A percentile compares a stretch with the other conserved stretches of the same genome.
phyloP scores from a whole-genome alignment of 2,113 vertebrate species.

The Cichladusa arquata region DNA sequence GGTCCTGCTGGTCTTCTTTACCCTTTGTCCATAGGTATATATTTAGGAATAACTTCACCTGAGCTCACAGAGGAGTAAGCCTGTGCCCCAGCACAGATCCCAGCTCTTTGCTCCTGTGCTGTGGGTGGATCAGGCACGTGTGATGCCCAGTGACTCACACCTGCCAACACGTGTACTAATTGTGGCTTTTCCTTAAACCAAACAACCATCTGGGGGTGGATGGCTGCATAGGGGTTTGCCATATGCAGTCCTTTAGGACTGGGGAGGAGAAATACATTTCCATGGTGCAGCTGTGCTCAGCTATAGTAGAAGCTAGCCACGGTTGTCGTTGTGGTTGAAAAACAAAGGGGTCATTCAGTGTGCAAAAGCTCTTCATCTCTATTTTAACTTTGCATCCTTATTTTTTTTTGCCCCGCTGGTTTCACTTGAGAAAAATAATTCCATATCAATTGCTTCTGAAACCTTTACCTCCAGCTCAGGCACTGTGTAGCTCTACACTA shows the following conservation, averaged over 20 bases:
- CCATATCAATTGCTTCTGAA: neutral
- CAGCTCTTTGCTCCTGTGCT: neutral
- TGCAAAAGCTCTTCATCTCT: neutral
- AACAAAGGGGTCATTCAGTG: neutral
- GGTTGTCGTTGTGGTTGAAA: neutral
- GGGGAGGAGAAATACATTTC: neutral
- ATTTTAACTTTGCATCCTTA: neutral
- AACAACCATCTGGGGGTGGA: neutral
- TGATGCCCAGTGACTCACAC: neutral
- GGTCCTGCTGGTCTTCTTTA: neutral
- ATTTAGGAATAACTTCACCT: neutral
- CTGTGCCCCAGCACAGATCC: neutral
- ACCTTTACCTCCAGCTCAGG: neutral
- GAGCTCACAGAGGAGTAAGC: neutral
- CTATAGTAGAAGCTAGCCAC: neutral
- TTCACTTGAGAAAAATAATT: neutral
- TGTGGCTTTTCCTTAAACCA: neutral
- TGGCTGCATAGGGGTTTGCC: neutral
- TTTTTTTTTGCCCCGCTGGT: neutral
- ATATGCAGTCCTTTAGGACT: neutral
- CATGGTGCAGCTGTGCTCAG: neutral
- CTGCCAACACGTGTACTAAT: neutral
- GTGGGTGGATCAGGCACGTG: neutral
- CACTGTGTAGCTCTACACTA: fast-evolving
- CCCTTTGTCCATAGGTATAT: neutral